Evolutionary conservation across 2,888 invertebrate genomes (phyloP).

Genomic region (Brenthis daphne): DNA sequence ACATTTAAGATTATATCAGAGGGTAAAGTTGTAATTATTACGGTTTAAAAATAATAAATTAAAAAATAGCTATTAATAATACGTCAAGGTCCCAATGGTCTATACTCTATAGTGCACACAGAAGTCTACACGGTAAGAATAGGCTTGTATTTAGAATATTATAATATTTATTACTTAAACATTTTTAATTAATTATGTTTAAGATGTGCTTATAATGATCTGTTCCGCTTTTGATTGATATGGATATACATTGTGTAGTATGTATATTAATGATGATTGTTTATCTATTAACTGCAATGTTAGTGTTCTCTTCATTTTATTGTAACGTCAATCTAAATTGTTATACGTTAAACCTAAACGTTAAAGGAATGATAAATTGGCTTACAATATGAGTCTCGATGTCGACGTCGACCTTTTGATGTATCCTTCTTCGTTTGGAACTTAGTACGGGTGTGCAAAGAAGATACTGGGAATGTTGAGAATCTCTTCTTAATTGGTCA

Average conservation of each 20-base stretch:
- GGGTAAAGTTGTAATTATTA: too few species aligned
- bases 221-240: too few species aligned
- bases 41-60: too few species aligned
- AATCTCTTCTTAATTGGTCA: conserved; percentile 84
- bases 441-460: conserved; percentile 92
- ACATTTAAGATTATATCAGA: too few species aligned
- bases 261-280: not conserved
- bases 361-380: conserved; percentile 43
- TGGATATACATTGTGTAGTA: not conserved
- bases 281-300: not conserved
- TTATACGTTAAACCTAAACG: not conserved
- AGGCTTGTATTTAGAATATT: too few species aligned
- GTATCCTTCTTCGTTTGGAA: conserved; percentile 85
- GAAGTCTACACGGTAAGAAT: too few species aligned
- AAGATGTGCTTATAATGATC: too few species aligned
- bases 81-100: too few species aligned
- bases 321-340: conserved; percentile 19
- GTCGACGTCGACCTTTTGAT: conserved; percentile 88
- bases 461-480: conserved; percentile 87
- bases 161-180: too few species aligned
- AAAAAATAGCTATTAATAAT: too few species aligned
- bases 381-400: conserved; percentile 95
- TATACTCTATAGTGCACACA: too few species aligned
- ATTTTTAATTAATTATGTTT: too few species aligned
- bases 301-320: conserved; percentile 12